Evolutionary conservation across 2,113 vertebrate genomes (phyloP).

Genomic region (Marmota monax): DNA sequence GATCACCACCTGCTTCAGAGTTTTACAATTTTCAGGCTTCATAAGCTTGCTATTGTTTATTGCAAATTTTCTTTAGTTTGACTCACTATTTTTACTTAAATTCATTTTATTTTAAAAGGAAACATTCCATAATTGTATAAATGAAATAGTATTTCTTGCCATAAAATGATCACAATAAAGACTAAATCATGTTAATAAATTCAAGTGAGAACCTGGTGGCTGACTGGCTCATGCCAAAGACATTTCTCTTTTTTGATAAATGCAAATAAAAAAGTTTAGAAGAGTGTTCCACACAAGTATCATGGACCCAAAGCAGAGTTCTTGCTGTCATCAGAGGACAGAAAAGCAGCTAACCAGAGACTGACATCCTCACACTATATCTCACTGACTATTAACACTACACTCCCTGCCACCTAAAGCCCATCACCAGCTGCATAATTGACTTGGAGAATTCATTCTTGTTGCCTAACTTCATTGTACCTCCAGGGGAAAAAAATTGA

Average conservation of each 20-base stretch:
- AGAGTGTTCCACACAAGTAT: background rate
- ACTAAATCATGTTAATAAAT: background rate
- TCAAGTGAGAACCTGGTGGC: background rate
- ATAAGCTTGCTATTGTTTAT: background rate
- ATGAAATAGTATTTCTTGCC: background rate
- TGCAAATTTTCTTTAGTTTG: background rate
- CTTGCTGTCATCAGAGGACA: background rate
- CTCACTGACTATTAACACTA: background rate
- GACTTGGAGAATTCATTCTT: background rate
- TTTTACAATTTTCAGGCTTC: background rate
- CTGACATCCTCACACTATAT: no score
- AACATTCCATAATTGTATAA: background rate
- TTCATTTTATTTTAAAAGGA: constrained; percentile 34
- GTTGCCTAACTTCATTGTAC: background rate
- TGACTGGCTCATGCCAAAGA: background rate
- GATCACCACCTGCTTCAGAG: background rate
- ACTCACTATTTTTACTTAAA: background rate
- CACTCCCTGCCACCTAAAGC: background rate
- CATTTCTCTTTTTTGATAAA: constrained; percentile 35
- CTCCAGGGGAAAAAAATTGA: background rate
- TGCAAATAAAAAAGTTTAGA: background rate
- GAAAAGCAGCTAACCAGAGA: background rate
- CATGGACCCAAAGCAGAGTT: background rate
- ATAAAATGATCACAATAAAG: background rate
- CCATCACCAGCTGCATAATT: background rate